phyloP scores from a whole-genome alignment of 1,140 invertebrate genomes.

The Sinella curviseta region DNA sequence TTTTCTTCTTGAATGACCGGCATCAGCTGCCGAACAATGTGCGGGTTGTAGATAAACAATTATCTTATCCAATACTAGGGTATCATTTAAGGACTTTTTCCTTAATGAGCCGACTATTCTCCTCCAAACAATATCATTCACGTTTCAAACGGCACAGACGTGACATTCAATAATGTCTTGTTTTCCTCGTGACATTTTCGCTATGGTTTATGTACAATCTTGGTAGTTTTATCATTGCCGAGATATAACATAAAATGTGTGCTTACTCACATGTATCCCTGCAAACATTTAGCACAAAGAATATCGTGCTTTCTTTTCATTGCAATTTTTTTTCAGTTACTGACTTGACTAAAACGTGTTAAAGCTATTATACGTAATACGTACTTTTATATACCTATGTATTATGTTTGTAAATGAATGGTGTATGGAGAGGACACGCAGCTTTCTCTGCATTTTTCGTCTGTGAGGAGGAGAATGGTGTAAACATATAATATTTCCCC shows the following conservation, averaged over 20 bases:
- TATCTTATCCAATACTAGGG: neutral
- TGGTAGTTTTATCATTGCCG: too few species aligned
- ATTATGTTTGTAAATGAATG: neutral
- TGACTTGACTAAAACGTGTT: neutral
- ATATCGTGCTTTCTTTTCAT: neutral
- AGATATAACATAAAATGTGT: too few species aligned
- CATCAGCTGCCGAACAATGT: neutral
- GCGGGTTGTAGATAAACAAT: neutral
- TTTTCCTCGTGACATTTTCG: too few species aligned
- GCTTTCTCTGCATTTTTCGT: neutral
- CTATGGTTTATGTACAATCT: too few species aligned
- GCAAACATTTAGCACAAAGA: too few species aligned
- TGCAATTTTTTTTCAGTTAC: neutral
- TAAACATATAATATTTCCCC: neutral
- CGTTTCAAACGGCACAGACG: neutral
- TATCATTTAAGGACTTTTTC: neutral
- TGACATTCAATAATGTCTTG: too few species aligned
- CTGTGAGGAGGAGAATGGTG: neutral
- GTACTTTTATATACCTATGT: too few species aligned
- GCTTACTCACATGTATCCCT: too few species aligned
- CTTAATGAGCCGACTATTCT: neutral
- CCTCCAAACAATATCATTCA: neutral
- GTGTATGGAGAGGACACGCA: neutral
- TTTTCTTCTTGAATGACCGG: neutral
- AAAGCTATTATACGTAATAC: too few species aligned